These are phyloP conservation scores for Flabesymbios commensalis DNA, from an alignment of 2,888 invertebrate species.

Conservation along the genomic window DNA sequence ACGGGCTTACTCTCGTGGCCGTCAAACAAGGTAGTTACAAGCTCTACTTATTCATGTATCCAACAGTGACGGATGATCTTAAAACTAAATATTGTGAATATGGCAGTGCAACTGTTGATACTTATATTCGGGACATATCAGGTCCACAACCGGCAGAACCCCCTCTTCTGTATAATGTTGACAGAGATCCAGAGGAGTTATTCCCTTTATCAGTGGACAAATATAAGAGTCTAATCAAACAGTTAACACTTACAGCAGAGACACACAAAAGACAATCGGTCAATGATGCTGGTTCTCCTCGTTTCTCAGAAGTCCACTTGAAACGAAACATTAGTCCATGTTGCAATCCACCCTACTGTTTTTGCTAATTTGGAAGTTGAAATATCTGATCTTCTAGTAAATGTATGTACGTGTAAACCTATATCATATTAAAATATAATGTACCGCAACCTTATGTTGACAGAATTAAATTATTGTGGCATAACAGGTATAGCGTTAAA, in stretches of 20 bases:
- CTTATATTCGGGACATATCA: no score
- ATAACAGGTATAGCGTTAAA: no score
- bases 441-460: no score
- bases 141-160: neutral
- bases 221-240: neutral
- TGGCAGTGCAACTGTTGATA: no score
- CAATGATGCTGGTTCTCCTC: neutral
- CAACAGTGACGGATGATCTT: no score
- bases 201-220: conserved; percentile 2
- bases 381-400: no score
- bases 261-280: conserved; percentile 4
- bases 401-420: no score
- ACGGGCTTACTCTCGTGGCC: conserved; percentile 2
- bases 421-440: no score
- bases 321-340: conserved; percentile 13
- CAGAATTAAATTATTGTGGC: no score
- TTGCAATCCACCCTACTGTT: conserved; percentile 28
- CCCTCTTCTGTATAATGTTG: conserved; percentile 15
- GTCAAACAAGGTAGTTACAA: conserved; percentile 15
- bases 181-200: conserved; percentile 22
- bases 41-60: conserved; percentile 14
- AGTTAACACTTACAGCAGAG: neutral
- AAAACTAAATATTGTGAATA: no score
- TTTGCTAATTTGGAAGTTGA: conserved; percentile 16
- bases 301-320: neutral